Evolutionary conservation across 2,797 vertebrate genomes (phyloP).

Genomic region (Halcyon chelicuti): DNA sequence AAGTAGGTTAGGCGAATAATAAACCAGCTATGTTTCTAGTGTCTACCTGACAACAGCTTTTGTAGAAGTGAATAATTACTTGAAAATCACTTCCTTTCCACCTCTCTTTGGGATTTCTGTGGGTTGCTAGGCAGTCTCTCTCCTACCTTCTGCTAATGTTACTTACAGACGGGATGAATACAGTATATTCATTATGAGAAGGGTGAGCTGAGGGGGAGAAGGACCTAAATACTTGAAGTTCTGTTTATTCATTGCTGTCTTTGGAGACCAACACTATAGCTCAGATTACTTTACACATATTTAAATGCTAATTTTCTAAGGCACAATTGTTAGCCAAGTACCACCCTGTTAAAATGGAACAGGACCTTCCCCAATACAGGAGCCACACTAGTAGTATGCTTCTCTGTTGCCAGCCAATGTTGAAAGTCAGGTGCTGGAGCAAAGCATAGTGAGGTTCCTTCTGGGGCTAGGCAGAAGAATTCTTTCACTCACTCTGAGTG

Average conservation of each 20-base stretch:
- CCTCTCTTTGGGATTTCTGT: constrained; percentile 77
- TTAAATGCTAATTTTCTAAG: constrained; percentile 78
- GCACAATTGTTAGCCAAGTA: constrained; percentile 16
- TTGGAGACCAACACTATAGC: constrained; percentile 51
- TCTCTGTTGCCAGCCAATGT: constrained; percentile 5
- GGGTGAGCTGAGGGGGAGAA: constrained; percentile 44
- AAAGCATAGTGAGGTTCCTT: background rate
- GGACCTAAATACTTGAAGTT: constrained; percentile 64
- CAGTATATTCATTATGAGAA: constrained; percentile 70
- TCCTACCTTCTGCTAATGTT: constrained; percentile 78
- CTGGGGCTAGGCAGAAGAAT: background rate
- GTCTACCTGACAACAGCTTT: constrained; percentile 84
- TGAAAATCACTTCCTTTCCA: constrained; percentile 84
- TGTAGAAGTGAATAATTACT: constrained; percentile 84
- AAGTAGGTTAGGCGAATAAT: constrained; percentile 85
- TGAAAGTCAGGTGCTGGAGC: constrained; percentile 30
- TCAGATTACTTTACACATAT: constrained; percentile 65
- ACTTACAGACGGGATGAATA: constrained; percentile 75
- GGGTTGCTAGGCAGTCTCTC: constrained; percentile 80
- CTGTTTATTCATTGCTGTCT: constrained; percentile 68
- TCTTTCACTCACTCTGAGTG: background rate
- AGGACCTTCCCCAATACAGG: constrained; percentile 19
- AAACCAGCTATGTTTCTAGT: constrained; percentile 81
- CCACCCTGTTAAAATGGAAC: constrained; percentile 59
- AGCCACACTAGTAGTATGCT: constrained; percentile 58